These are phyloP conservation scores for Garrulus glandarius DNA, from an alignment of 2,797 vertebrate genomes.

Conservation along the genomic window DNA sequence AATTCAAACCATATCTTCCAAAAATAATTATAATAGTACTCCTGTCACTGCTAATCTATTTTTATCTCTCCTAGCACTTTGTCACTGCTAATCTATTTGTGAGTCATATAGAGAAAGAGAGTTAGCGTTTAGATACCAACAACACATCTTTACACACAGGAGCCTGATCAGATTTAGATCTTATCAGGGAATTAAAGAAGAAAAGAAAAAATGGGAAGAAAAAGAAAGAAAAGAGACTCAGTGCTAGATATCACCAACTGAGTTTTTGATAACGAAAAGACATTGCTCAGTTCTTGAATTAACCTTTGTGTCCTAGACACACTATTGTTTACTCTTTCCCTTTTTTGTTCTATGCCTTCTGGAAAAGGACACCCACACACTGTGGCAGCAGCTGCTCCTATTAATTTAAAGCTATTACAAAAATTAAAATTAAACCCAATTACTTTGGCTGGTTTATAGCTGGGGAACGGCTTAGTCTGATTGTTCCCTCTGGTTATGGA, in stretches of 20 bases:
- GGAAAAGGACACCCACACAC: slow-evolving; percentile 81
- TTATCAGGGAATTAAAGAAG: slow-evolving; percentile 76
- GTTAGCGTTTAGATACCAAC: slow-evolving; percentile 65
- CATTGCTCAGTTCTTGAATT: slow-evolving; percentile 78
- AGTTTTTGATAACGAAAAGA: slow-evolving; percentile 76
- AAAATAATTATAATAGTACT: slow-evolving; percentile 76
- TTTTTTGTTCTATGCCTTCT: slow-evolving; percentile 75
- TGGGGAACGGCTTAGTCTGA: slow-evolving; percentile 76
- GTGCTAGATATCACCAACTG: slow-evolving; percentile 72
- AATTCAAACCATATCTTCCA: slow-evolving; percentile 63
- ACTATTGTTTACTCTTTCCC: slow-evolving; percentile 76
- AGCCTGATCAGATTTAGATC: slow-evolving; percentile 85
- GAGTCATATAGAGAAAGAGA: slow-evolving; percentile 69
- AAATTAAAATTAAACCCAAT: slow-evolving; percentile 89
- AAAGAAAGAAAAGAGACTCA: slow-evolving; percentile 29
- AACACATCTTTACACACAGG: slow-evolving; percentile 69
- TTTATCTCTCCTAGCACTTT: slow-evolving; percentile 74
- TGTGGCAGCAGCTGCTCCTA: slow-evolving; percentile 81
- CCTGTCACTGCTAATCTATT: slow-evolving; percentile 73
- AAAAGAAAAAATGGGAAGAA: not conserved
- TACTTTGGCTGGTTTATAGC: slow-evolving; percentile 81
- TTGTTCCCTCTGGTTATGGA: slow-evolving; percentile 86
- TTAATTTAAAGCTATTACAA: slow-evolving; percentile 84
- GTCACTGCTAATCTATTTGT: slow-evolving; percentile 78
- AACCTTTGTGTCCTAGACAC: slow-evolving; percentile 77